Percentiles rank a stretch among this genome's conserved stretches.
phyloP scores from a whole-genome alignment of 2,113 vertebrate genomes.

The Heptranchias perlo region DNA sequence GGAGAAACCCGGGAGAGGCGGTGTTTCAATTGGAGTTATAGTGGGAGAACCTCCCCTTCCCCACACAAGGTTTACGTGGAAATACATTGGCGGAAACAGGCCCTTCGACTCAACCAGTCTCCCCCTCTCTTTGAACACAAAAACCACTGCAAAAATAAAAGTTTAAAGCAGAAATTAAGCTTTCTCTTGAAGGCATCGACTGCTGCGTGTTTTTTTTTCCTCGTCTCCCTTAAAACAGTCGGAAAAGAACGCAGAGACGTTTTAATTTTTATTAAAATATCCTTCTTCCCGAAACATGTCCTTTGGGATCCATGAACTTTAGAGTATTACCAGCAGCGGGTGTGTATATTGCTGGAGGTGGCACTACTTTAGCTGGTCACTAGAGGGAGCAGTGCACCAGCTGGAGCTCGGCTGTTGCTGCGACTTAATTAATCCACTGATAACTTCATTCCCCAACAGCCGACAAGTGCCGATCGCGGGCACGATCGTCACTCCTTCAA shows the following conservation, averaged over 20 bases:
- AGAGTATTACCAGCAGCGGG: neutral
- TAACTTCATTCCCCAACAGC: neutral
- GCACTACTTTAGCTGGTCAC: neutral
- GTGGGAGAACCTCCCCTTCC: too few species aligned
- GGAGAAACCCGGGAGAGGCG: too few species aligned
- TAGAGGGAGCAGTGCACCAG: neutral
- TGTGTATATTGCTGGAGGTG: too few species aligned
- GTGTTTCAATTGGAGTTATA: too few species aligned
- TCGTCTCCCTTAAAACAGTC: neutral
- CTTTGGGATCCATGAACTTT: neutral
- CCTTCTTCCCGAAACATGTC: neutral
- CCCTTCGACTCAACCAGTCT: too few species aligned
- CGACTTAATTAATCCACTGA: neutral
- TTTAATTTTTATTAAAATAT: neutral
- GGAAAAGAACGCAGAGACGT: neutral
- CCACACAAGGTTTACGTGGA: too few species aligned
- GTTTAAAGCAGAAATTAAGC: too few species aligned
- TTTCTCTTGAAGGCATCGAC: neutral
- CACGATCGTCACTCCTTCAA: neutral
- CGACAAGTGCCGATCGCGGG: neutral
- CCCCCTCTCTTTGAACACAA: too few species aligned
- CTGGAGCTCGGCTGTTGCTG: neutral
- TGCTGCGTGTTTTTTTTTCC: neutral
- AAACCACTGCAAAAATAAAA: too few species aligned
- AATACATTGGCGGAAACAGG: too few species aligned